Conservation (phyloP, 2,113 vertebrate genomes). For the Peucedramus taeniatus region DNA sequence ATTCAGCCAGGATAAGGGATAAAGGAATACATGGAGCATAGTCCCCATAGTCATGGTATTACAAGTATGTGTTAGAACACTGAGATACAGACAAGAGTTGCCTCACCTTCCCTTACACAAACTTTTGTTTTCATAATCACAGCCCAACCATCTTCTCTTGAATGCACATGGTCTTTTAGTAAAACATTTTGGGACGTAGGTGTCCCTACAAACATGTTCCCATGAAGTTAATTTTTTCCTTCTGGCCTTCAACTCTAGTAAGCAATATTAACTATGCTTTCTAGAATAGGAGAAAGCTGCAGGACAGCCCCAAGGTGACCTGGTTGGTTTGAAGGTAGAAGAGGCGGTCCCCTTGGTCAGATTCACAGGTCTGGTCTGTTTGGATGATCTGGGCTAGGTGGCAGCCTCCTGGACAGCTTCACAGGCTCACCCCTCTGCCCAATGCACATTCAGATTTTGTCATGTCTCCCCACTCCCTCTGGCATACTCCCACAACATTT, state of each 20-base stretch:
- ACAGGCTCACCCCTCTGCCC: neutral
- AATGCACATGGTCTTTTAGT: neutral
- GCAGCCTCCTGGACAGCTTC: neutral
- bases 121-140: neutral
- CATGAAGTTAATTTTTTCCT: neutral
- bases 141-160: neutral
- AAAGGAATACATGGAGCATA: neutral
- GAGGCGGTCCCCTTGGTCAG: neutral
- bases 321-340: neutral
- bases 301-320: neutral
- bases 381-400: neutral
- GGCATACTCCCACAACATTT: neutral
- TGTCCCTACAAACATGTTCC: neutral
- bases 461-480: neutral
- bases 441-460: neutral
- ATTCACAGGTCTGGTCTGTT: neutral
- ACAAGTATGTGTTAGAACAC: neutral
- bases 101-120: neutral
- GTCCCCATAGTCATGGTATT: too few species aligned
- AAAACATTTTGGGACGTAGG: neutral
- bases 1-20: neutral
- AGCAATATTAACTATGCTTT: neutral
- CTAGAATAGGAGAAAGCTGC: neutral
- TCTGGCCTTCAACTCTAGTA: neutral
- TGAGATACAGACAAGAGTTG: neutral